These are phyloP conservation scores for Nipponacmea schrenckii DNA, from an alignment of 2,888 invertebrate genomes.

Conservation along the genomic window DNA sequence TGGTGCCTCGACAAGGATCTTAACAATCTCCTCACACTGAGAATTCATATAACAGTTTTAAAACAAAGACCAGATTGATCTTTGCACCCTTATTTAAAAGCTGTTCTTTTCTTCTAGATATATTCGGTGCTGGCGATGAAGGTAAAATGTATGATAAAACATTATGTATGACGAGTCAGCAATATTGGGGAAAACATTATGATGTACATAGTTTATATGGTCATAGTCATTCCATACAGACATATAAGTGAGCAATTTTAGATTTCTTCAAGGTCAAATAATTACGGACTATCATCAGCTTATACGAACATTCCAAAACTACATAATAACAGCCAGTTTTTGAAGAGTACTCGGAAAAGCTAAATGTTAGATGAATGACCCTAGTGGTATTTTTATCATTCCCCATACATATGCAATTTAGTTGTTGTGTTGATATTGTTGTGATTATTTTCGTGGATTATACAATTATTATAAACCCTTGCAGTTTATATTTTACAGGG, in stretches of 20 bases:
- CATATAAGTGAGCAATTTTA: conserved; percentile 42
- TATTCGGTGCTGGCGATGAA: conserved; percentile 31
- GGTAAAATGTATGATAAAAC: conserved; percentile 73
- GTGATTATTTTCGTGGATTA: too few relatives aligned
- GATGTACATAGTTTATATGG: conserved; percentile 71
- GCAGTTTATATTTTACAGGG: too few relatives aligned
- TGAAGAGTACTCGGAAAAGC: too few relatives aligned
- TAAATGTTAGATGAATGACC: too few relatives aligned
- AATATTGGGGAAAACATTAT: conserved; percentile 73
- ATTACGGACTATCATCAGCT: not conserved
- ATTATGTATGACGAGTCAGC: conserved; percentile 82
- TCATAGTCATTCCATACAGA: conserved; percentile 67
- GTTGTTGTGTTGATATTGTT: too few relatives aligned
- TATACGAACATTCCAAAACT: too few relatives aligned
- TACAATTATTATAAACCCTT: too few relatives aligned
- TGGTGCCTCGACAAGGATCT: not conserved
- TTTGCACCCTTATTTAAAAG: not conserved
- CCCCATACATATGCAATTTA: too few relatives aligned
- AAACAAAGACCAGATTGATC: not conserved
- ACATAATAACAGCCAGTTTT: too few relatives aligned
- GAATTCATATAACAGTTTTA: not conserved
- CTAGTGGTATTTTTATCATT: too few relatives aligned
- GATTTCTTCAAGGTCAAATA: conserved; percentile 14
- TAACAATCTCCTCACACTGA: not conserved
- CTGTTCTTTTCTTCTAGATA: conserved; percentile 26